phyloP scores from a whole-genome alignment of 2,888 invertebrate species.

The Synergus umbraculus region DNA sequence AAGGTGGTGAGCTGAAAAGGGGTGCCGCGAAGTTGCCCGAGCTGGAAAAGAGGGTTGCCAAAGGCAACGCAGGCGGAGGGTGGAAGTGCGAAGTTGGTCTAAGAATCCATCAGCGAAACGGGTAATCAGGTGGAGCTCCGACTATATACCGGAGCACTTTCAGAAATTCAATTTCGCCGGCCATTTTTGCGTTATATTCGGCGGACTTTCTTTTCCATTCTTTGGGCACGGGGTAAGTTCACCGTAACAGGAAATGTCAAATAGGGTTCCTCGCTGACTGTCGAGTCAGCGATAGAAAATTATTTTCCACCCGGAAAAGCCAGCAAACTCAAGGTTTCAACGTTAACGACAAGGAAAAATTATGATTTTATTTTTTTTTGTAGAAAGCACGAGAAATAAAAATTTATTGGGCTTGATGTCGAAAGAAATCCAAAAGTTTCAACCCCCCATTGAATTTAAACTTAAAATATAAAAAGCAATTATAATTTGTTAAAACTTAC shows the following conservation, averaged over 20 bases:
- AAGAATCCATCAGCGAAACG: constrained; percentile 72
- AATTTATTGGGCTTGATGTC: too few relatives aligned
- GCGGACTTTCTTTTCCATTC: constrained; percentile 52
- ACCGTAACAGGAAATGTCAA: constrained; percentile 44
- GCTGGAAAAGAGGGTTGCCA: constrained; percentile 50
- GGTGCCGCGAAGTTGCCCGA: constrained; percentile 53
- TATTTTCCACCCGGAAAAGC: constrained; percentile 36
- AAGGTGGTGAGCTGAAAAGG: constrained; percentile 49
- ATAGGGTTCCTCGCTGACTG: constrained; percentile 42
- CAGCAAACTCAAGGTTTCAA: background rate
- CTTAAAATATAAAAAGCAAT: too few relatives aligned
- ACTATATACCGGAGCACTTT: constrained; percentile 62
- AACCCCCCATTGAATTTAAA: too few relatives aligned
- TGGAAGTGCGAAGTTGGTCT: constrained; percentile 57
- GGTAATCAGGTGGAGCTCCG: constrained; percentile 67
- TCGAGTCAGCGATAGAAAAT: constrained; percentile 43
- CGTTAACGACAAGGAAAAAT: too few relatives aligned
- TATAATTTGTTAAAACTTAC: too few relatives aligned
- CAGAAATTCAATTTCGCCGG: constrained; percentile 70
- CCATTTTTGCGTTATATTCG: constrained; percentile 63
- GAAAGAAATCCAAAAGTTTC: too few relatives aligned
- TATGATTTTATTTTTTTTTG: too few relatives aligned
- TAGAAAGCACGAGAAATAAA: too few relatives aligned
- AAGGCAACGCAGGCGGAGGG: constrained; percentile 33
- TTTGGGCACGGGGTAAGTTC: constrained; percentile 40